These are phyloP conservation scores for Papilio glaucus DNA, from an alignment of 1,140 invertebrate species.

Conservation along the genomic window DNA sequence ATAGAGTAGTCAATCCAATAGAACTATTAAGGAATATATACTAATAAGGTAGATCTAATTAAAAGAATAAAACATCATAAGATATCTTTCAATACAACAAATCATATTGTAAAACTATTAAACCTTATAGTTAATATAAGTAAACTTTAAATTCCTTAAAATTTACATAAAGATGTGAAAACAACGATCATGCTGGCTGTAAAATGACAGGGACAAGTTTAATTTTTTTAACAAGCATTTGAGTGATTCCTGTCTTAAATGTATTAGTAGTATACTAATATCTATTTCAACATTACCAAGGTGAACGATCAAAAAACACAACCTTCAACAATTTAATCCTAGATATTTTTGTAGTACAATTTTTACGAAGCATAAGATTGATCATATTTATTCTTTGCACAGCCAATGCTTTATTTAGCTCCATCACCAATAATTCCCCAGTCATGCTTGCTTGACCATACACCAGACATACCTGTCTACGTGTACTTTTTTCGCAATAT, in stretches of 20 bases:
- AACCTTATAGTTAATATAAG: no score
- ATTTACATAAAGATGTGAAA: neutral
- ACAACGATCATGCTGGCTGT: neutral
- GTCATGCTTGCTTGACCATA: neutral
- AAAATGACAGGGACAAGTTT: neutral
- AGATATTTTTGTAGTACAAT: neutral
- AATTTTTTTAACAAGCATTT: neutral
- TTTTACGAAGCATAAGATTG: neutral
- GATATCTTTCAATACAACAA: no score
- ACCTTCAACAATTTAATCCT: neutral
- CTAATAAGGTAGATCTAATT: no score
- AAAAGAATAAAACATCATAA: no score
- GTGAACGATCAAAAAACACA: neutral
- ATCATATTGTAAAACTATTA: no score
- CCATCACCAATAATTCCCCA: slow-evolving; percentile 17
- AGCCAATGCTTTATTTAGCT: neutral
- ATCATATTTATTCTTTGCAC: neutral
- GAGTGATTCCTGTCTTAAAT: neutral
- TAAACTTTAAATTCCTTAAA: neutral
- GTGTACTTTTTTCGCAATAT: slow-evolving; percentile 61
- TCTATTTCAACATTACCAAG: neutral
- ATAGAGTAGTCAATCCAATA: no score
- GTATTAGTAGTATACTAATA: neutral
- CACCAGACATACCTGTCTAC: slow-evolving; percentile 29
- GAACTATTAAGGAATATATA: no score